Conservation (phyloP, 2,888 invertebrate genomes). For the Oxyteleia sp. region DNA sequence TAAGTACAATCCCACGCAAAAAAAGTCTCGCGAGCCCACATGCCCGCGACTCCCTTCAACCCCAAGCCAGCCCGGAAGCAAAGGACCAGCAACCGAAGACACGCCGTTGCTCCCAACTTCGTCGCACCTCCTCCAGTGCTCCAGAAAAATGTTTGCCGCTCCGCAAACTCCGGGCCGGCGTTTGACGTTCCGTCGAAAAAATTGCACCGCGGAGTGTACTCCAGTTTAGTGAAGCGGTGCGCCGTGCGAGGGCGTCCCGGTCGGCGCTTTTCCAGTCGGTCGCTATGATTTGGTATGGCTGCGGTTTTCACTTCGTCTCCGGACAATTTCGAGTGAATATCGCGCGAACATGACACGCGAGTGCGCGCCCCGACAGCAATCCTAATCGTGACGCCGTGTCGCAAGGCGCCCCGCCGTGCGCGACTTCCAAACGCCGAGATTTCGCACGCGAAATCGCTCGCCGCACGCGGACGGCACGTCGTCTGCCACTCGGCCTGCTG, state of each 20-base stretch:
- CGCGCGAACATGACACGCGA: constrained; percentile 61
- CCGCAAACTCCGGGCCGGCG: no score
- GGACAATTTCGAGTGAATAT: constrained; percentile 76
- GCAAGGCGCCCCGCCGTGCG: constrained; percentile 30
- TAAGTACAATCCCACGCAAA: no score
- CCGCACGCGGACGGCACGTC: constrained; percentile 81
- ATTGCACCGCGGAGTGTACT: no score
- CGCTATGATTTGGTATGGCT: constrained; percentile 84
- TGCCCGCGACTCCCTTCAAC: no score
- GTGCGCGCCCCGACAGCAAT: constrained; percentile 31
- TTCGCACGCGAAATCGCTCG: constrained; percentile 51
- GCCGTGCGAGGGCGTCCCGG: constrained; percentile 84
- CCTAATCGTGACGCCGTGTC: constrained; percentile 23
- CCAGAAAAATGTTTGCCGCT: no score
- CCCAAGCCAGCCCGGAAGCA: no score
- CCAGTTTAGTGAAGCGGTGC: no score
- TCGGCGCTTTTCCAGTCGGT: constrained; percentile 82
- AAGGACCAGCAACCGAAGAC: no score
- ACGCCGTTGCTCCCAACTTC: no score
- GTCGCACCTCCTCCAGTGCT: no score
- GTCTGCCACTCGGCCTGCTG: constrained; percentile 82
- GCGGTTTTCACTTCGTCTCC: constrained; percentile 77
- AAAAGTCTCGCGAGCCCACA: no score
- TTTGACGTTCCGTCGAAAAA: no score
- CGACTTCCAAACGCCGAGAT: constrained; percentile 25